phyloP scores from a whole-genome alignment of 2,888 invertebrate species.

The Papilio gigon region DNA sequence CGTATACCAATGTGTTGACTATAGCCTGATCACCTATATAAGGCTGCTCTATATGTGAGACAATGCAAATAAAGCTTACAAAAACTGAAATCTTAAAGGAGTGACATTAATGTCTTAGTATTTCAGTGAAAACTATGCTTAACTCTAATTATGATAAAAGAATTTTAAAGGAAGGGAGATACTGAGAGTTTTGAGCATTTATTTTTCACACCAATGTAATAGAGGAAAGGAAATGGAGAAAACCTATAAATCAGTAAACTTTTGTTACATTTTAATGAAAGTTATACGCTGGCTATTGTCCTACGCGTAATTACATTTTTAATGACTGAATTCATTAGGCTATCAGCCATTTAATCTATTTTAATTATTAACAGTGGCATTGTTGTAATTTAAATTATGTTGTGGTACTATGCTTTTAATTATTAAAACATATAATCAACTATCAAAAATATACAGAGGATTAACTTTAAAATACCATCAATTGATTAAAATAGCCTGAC shows the following conservation, averaged over 20 bases:
- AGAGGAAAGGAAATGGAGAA: not conserved
- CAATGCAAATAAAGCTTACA: too few species aligned
- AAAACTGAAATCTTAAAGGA: too few species aligned
- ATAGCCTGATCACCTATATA: too few species aligned
- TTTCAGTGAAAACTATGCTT: not conserved
- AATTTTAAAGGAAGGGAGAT: not conserved
- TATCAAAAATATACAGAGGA: not conserved
- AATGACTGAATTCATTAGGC: constrained; percentile 32
- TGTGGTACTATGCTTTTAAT: not conserved
- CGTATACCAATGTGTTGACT: too few species aligned
- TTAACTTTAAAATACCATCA: not conserved
- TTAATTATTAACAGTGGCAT: constrained; percentile 21
- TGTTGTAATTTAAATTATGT: constrained; percentile 26
- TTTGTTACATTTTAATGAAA: constrained; percentile 36
- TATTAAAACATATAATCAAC: constrained; percentile 10
- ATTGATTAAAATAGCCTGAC: too few species aligned
- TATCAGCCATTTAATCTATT: constrained; percentile 36
- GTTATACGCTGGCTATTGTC: constrained; percentile 24
- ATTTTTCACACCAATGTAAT: not conserved
- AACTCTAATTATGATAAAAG: not conserved
- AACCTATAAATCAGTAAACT: constrained; percentile 21
- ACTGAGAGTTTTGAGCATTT: not conserved
- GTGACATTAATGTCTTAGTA: too few species aligned
- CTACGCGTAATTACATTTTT: constrained; percentile 35
- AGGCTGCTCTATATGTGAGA: too few species aligned